Evolutionary conservation across 92 coral and sea anemone species (phyloP), one percentile per base, ranked within the genome.

Genomic region (Parazoanthus atlanticus): DNA sequence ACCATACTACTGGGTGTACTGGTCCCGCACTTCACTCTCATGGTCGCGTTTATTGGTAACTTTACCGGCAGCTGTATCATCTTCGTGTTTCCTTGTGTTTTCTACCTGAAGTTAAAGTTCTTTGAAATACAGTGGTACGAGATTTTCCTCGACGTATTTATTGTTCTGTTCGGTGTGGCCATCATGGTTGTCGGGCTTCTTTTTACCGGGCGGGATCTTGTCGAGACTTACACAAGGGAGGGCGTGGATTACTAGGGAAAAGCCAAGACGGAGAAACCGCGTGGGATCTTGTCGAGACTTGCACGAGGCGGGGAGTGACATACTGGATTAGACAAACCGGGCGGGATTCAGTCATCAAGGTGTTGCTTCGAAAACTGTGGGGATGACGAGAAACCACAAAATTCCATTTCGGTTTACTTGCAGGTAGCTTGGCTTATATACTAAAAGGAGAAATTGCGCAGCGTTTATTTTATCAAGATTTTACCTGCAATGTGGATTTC

Each of bases 11-110:
- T 93, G 93, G 94, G 90, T 64, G 90, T 92, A 21, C 70, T 89
- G n/a, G 91, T 95, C 5, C 98, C 98, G 10, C 93, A 95, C 72
- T 95, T 95, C 77, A 84, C 96, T 43, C 85, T 90, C 29, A 85
- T 95, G 77, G 91, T 94, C 21, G 96, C 98, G 6, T 92, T 95
- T 34, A 81, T 95, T 65, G 96, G 98, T 0, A 95, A 96, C 83
- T 74, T 94, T 16, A 93, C 95, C 32, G 93, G 95, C 32, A 92
- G 96, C 5, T 86, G 91, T 19, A 89, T 95, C 28, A 94, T 91
- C 49, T 87, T 95, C 73, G 84, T 95, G 29, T 95, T 95, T 36
- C 98, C 98, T 1, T 90, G 93, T 89, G 47, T 93, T 56, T 95
- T 95, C 83, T 91, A 95, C 81, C 31, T 93, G 36, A 92, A 92